Conservation (phyloP, 2,797 vertebrate species). For the Lateolabrax maculatus region DNA sequence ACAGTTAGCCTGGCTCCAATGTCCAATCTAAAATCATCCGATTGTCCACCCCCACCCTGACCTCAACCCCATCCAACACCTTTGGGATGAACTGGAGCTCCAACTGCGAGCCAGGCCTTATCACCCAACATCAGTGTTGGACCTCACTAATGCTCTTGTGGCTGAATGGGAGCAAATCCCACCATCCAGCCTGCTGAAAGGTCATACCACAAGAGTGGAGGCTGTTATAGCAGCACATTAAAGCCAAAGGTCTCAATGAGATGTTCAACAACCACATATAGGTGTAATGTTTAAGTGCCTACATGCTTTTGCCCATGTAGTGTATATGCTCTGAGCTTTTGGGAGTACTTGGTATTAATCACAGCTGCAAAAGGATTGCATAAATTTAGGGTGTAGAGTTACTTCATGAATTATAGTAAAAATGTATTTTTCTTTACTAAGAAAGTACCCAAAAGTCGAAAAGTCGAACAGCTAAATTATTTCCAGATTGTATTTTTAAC, state of each 20-base stretch:
- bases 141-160: no score
- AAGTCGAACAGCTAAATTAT: slow-evolving; percentile 34
- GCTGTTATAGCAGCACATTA: neutral
- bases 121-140: no score
- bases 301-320: neutral
- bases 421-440: neutral
- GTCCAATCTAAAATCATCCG: no score
- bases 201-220: no score
- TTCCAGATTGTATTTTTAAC: slow-evolving; percentile 41
- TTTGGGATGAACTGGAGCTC: no score
- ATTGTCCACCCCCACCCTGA: no score
- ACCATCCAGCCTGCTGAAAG: no score
- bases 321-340: slow-evolving; percentile 26
- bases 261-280: neutral
- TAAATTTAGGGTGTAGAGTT: neutral
- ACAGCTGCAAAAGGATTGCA: slow-evolving; percentile 8
- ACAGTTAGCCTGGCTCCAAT: neutral
- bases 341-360: neutral
- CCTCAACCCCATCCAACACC: no score
- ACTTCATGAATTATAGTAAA: neutral
- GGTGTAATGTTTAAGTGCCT: neutral
- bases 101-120: no score
- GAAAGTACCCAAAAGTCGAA: neutral
- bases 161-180: no score
- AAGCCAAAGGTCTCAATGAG: neutral